These are phyloP conservation scores for Haliclystus octoradiatus DNA, from an alignment of 30 jellyfish, hydroid and myxozoan species.

Conservation along the genomic window DNA sequence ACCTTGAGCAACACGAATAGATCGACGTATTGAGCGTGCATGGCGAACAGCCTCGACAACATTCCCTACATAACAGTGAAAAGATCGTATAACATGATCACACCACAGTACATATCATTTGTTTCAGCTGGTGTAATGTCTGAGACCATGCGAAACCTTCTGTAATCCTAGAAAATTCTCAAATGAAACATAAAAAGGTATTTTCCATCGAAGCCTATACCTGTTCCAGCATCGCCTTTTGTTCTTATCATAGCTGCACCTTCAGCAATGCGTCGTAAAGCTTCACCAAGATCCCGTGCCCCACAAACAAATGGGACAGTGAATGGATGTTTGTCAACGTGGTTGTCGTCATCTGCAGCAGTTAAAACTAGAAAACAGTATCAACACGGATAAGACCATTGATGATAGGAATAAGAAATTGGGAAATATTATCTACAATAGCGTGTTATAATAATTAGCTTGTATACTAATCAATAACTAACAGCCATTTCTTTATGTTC, in stretches of 20 bases:
- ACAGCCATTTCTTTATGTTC: too few relatives aligned
- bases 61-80: slow-evolving; percentile 63
- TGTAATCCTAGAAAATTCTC: not conserved
- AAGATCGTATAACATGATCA: too few relatives aligned
- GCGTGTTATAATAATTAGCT: too few relatives aligned
- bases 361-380: slow-evolving; percentile 49
- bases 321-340: slow-evolving; percentile 87
- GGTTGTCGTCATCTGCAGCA: slow-evolving; percentile 90
- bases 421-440: too few relatives aligned
- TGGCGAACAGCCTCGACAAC: slow-evolving; percentile 97
- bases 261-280: slow-evolving; percentile 84
- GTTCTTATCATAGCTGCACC: slow-evolving; percentile 99
- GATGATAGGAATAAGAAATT: slow-evolving; percentile 11
- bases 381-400: not conserved
- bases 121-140: too few relatives aligned
- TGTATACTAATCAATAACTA: too few relatives aligned
- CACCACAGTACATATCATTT: too few relatives aligned
- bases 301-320: slow-evolving; percentile 95
- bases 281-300: slow-evolving; percentile 95
- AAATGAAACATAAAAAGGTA: not conserved
- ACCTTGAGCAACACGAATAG: slow-evolving; percentile 61
- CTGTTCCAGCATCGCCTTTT: slow-evolving; percentile 99
- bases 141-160: too few relatives aligned
- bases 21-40: slow-evolving; percentile 77
- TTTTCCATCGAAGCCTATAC: slow-evolving; percentile 13